Percentiles rank a stretch among this genome's conserved stretches.
Evolutionary conservation across 2,113 vertebrate species (phyloP).

Genomic region (Rhinogobius similis): DNA sequence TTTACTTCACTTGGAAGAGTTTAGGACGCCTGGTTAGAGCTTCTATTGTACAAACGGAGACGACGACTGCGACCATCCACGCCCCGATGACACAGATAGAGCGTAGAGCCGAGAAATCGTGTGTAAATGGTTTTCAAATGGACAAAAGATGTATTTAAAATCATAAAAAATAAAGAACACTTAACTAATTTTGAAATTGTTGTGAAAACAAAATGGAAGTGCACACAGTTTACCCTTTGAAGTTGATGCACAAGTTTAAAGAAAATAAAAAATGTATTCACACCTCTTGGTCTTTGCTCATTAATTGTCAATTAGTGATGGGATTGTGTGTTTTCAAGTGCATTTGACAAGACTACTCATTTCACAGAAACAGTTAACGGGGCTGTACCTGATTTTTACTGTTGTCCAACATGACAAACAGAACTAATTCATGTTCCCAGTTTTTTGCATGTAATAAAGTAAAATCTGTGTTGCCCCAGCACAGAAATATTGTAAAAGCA

Average conservation of each 20-base stretch:
- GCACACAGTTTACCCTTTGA: slow-evolving; percentile 96
- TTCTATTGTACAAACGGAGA: slow-evolving; percentile 58
- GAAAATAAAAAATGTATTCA: slow-evolving; percentile 75
- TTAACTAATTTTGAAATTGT: slow-evolving; percentile 88
- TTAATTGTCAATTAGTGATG: slow-evolving; percentile 14
- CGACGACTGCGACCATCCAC: slow-evolving; percentile 86
- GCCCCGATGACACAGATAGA: slow-evolving; percentile 82
- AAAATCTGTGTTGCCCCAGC: too few species aligned
- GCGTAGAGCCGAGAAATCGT: slow-evolving; percentile 85
- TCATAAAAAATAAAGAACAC: slow-evolving; percentile 56
- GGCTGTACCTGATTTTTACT: too few species aligned
- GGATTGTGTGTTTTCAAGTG: too few species aligned
- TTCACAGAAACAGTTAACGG: too few species aligned
- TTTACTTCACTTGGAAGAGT: slow-evolving; percentile 89
- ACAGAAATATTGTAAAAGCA: too few species aligned
- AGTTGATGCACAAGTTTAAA: slow-evolving; percentile 92
- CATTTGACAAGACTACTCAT: too few species aligned
- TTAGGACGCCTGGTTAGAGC: slow-evolving; percentile 41
- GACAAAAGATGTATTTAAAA: slow-evolving; percentile 72
- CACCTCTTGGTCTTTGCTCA: slow-evolving; percentile 45
- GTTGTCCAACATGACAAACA: too few species aligned
- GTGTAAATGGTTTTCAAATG: slow-evolving; percentile 92
- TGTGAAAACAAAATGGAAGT: slow-evolving; percentile 90
- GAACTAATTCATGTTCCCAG: too few species aligned
- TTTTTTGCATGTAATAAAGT: too few species aligned